A percentile compares a stretch with the other conserved stretches of the same genome.
phyloP scores from a whole-genome alignment of 2,113 vertebrate genomes.

The Eleginops maclovinus region DNA sequence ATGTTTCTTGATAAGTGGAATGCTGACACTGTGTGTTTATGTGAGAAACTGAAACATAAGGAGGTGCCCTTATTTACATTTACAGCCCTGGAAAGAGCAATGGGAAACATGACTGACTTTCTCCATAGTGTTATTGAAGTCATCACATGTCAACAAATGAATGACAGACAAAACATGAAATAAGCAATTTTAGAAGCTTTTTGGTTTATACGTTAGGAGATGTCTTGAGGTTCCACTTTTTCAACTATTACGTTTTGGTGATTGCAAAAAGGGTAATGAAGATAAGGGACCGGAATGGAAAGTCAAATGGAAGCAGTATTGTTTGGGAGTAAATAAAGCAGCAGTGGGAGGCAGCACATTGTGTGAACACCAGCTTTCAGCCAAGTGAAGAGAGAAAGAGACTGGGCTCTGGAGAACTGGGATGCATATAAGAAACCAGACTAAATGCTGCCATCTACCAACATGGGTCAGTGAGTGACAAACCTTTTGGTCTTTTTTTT shows the following conservation, averaged over 20 bases:
- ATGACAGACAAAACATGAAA: not conserved
- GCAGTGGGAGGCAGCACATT: slow-evolving; percentile 31
- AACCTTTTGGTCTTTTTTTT: not conserved
- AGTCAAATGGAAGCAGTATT: not conserved
- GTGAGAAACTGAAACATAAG: slow-evolving; percentile 30
- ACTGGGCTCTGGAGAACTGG: not conserved
- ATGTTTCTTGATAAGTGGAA: slow-evolving; percentile 28
- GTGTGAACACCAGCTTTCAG: not conserved
- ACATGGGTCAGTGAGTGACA: not conserved
- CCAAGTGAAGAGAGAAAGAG: not conserved
- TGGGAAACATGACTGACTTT: not conserved
- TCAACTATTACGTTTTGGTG: not conserved
- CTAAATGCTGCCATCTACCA: not conserved
- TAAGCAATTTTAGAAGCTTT: not conserved
- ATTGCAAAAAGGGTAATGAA: not conserved
- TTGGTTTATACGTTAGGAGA: not conserved
- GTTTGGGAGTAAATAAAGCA: slow-evolving; percentile 28
- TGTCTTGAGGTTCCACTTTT: not conserved
- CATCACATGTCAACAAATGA: not conserved
- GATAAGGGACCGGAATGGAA: not conserved
- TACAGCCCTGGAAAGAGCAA: not conserved
- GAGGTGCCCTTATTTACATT: slow-evolving; percentile 53
- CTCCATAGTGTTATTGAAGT: not conserved
- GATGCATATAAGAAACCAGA: not conserved
- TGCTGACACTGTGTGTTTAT: slow-evolving; percentile 36